These are phyloP conservation scores for Digitonthophagus gazella DNA, from an alignment of 2,888 invertebrate species.

Conservation along the genomic window DNA sequence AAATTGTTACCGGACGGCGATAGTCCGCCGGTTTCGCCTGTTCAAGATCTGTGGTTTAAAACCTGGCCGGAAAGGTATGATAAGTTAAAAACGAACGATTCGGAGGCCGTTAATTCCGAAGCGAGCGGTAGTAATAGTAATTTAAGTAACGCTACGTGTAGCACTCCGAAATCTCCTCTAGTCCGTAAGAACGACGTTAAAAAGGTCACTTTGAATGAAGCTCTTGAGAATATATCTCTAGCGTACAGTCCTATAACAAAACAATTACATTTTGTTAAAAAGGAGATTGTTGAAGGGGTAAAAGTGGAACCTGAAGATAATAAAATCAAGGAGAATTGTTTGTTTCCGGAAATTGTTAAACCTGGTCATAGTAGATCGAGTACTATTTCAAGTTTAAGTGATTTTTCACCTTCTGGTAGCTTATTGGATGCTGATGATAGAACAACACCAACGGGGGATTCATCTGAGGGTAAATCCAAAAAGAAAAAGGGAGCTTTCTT, in stretches of 20 bases:
- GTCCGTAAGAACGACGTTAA: slow-evolving; percentile 48
- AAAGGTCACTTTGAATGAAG: slow-evolving; percentile 62
- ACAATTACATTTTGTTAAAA: slow-evolving; percentile 62
- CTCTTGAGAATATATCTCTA: slow-evolving; percentile 70
- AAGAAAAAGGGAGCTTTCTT: slow-evolving; percentile 64
- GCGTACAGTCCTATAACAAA: slow-evolving; percentile 74
- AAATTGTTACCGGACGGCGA: slow-evolving; percentile 36
- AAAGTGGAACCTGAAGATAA: slow-evolving; percentile 20
- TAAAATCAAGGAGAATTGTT: slow-evolving; percentile 24
- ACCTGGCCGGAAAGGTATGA: slow-evolving; percentile 55
- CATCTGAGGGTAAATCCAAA: slow-evolving; percentile 52
- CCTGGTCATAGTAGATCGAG: slow-evolving; percentile 64
- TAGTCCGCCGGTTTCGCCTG: slow-evolving; percentile 35
- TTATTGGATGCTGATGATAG: slow-evolving; percentile 47
- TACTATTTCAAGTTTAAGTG: slow-evolving; percentile 69
- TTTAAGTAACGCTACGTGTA: neutral
- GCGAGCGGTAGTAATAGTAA: neutral
- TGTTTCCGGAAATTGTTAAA: slow-evolving; percentile 32
- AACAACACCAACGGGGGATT: slow-evolving; percentile 38
- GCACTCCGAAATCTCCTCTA: slow-evolving; percentile 23
- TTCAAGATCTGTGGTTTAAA: slow-evolving; percentile 51
- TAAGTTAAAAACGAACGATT: slow-evolving; percentile 43
- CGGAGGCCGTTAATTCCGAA: neutral
- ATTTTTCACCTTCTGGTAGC: slow-evolving; percentile 65
- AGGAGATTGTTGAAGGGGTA: slow-evolving; percentile 31